Conservation (phyloP, 1,140 invertebrate species). For the Melipona quadrifasciata region DNA sequence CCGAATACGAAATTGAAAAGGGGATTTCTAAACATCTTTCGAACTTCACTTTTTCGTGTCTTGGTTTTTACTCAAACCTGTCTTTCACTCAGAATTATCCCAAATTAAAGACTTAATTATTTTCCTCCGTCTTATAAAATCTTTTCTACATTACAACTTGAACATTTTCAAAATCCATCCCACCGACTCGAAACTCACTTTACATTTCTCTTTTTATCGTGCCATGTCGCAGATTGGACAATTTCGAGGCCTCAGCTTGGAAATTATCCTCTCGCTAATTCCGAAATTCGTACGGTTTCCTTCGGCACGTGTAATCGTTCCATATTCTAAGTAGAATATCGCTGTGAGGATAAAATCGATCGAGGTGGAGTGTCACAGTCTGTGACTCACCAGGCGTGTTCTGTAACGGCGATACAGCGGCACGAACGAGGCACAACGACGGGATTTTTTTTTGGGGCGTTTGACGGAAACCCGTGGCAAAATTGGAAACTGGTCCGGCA, state of each 20-base stretch:
- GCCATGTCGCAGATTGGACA: not conserved
- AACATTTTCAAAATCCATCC: not conserved
- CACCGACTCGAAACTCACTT: not conserved
- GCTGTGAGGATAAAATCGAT: not conserved
- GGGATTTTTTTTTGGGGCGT: not conserved
- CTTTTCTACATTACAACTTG: no score
- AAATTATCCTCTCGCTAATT: no score
- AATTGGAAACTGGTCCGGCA: conserved; percentile 6
- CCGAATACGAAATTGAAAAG: no score
- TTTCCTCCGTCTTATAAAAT: not conserved
- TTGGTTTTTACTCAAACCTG: no score
- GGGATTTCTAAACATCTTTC: no score
- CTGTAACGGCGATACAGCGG: not conserved
- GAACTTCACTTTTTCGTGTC: no score
- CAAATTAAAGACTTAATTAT: no score
- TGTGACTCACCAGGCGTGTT: not conserved
- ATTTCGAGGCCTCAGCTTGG: not conserved
- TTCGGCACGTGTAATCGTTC: not conserved
- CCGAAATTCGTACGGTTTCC: not conserved
- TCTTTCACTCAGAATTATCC: no score
- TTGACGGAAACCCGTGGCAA: not conserved
- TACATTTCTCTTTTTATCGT: not conserved
- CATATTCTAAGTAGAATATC: not conserved
- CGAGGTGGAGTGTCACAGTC: not conserved
- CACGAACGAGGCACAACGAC: conserved; percentile 3